phyloP scores from a whole-genome alignment of 2,113 vertebrate genomes.

The Tychaedon coryphoeus region DNA sequence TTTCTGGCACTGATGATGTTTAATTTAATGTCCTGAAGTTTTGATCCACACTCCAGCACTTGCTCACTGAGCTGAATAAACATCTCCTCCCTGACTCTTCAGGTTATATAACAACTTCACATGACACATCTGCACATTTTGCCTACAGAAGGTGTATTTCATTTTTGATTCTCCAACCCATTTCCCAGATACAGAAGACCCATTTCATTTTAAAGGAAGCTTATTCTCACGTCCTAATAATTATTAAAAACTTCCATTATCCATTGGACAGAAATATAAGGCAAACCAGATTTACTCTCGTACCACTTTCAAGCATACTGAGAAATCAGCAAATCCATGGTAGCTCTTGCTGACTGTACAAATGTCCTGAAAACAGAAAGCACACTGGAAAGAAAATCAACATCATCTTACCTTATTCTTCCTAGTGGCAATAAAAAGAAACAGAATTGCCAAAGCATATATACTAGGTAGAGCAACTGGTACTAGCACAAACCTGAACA shows the following conservation, averaged over 20 bases:
- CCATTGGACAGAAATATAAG: not conserved
- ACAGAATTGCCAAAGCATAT: not conserved
- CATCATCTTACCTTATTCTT: not conserved
- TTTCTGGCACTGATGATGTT: not conserved
- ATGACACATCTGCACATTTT: conserved; percentile 5
- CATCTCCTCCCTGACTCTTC: not conserved
- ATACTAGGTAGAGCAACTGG: not conserved
- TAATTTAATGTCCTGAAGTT: conserved; percentile 29
- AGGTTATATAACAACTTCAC: not conserved
- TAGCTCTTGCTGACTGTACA: not conserved
- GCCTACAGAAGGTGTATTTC: not conserved
- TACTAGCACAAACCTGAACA: not conserved
- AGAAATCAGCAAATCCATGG: not conserved
- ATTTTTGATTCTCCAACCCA: not conserved
- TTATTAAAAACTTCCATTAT: not conserved
- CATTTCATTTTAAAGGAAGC: not conserved
- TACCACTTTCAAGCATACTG: not conserved
- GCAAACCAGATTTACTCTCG: not conserved
- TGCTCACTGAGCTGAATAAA: conserved; percentile 20
- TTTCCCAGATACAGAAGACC: not conserved
- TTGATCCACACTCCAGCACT: not conserved
- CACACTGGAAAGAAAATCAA: not conserved
- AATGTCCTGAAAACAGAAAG: not conserved
- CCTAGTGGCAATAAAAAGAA: not conserved
- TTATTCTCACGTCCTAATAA: not conserved